Percentiles rank a stretch among this genome's conserved stretches.
Conservation (phyloP, 30 jellyfish, hydroid and myxozoan species). For the Rhopilema esculentum region DNA sequence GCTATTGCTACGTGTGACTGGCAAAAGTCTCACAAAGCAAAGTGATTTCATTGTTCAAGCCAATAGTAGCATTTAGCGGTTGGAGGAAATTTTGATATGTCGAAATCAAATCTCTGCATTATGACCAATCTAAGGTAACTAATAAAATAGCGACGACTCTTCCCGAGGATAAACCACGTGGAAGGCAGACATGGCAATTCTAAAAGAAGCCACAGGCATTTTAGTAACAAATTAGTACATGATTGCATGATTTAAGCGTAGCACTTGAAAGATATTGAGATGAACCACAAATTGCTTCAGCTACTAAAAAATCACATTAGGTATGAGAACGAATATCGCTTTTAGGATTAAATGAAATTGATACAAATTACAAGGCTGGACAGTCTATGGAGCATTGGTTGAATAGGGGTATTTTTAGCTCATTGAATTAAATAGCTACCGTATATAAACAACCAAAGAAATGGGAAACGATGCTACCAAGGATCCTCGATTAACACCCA, state of each 20-base stretch:
- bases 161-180: not conserved
- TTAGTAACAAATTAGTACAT: slow-evolving; percentile 34
- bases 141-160: not conserved
- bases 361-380: not conserved
- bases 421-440: not conserved
- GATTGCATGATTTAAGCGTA: slow-evolving; percentile 22
- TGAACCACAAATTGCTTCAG: slow-evolving; percentile 34
- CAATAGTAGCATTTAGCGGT: no score
- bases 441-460: not conserved
- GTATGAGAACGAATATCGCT: not conserved
- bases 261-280: not conserved
- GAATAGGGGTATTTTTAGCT: not conserved
- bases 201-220: slow-evolving; percentile 36
- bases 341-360: not conserved
- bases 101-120: no score
- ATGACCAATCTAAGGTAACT: not conserved
- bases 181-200: not conserved
- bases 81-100: no score
- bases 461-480: no score
- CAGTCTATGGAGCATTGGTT: not conserved
- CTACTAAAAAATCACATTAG: not conserved
- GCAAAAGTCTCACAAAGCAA: no score
- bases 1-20: no score
- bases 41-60: no score
- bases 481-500: no score